phyloP scores from a whole-genome alignment of 2,888 invertebrate species.

The Oscheius sp. region DNA sequence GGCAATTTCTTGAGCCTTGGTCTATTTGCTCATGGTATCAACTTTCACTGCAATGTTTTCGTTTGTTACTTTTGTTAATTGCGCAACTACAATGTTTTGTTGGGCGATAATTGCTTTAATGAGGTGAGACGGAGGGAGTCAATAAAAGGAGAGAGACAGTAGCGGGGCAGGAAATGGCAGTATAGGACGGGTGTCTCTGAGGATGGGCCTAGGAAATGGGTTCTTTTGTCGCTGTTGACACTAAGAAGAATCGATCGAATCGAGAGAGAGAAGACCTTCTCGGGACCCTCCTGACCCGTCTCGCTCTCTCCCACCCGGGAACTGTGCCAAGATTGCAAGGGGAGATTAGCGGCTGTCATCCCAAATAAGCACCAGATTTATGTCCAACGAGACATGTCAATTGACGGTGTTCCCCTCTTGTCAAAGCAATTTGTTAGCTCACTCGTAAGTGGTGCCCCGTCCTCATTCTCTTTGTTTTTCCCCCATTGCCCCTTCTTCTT shows the following conservation, averaged over 20 bases:
- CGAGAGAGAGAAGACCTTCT: conserved; percentile 25
- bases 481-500: neutral
- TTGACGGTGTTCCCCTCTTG: neutral
- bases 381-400: neutral
- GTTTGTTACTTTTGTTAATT: too few relatives aligned
- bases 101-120: too few relatives aligned
- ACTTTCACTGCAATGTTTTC: too few relatives aligned
- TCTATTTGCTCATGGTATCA: too few relatives aligned
- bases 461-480: neutral
- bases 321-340: conserved; percentile 34
- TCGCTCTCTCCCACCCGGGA: conserved; percentile 30
- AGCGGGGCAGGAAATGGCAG: too few relatives aligned
- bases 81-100: too few relatives aligned
- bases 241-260: conserved; percentile 36
- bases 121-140: too few relatives aligned
- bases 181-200: too few relatives aligned
- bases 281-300: conserved; percentile 27
- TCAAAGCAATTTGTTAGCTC: conserved; percentile 12
- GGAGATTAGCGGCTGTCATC: conserved; percentile 35
- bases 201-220: too few relatives aligned
- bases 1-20: too few relatives aligned
- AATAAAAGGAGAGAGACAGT: too few relatives aligned
- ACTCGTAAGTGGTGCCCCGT: neutral
- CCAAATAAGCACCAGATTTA: conserved; percentile 29
- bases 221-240: conserved; percentile 16